Evolutionary conservation across 2,888 invertebrate species (phyloP).

Genomic region (Lasioglossum morio): DNA sequence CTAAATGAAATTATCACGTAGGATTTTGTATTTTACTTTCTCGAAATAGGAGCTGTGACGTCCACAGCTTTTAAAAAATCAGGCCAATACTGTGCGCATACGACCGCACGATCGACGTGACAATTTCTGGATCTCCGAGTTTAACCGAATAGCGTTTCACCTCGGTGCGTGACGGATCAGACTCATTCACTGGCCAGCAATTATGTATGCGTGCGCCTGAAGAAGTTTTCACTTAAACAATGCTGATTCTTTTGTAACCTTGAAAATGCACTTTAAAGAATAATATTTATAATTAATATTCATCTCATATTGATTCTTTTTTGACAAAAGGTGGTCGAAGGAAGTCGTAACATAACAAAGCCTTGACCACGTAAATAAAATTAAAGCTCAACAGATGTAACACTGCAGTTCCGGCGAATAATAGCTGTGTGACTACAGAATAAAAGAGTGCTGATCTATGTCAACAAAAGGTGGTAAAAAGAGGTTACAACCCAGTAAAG

Average conservation of each 20-base stretch:
- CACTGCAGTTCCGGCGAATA: not conserved
- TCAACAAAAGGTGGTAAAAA: not conserved
- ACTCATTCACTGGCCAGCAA: too few species aligned
- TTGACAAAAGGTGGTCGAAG: not conserved
- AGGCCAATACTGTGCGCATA: too few species aligned
- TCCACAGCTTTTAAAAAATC: not conserved
- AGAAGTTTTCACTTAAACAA: too few species aligned
- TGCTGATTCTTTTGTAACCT: not conserved
- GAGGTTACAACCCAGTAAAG: not conserved
- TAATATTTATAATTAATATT: not conserved
- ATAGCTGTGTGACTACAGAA: not conserved
- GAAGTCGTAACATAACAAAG: not conserved
- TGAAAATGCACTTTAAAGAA: not conserved
- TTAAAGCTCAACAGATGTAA: not conserved
- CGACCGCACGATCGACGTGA: too few species aligned
- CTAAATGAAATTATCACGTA: not conserved
- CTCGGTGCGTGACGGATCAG: too few species aligned
- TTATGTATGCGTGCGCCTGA: too few species aligned
- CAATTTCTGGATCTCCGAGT: too few species aligned
- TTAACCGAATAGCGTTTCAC: too few species aligned
- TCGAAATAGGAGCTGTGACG: not conserved
- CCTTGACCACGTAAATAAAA: not conserved
- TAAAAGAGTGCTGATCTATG: not conserved
- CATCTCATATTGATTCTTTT: not conserved
- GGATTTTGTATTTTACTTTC: not conserved